Conservation (phyloP, 1,140 invertebrate species). For the Drosophila tristis region DNA sequence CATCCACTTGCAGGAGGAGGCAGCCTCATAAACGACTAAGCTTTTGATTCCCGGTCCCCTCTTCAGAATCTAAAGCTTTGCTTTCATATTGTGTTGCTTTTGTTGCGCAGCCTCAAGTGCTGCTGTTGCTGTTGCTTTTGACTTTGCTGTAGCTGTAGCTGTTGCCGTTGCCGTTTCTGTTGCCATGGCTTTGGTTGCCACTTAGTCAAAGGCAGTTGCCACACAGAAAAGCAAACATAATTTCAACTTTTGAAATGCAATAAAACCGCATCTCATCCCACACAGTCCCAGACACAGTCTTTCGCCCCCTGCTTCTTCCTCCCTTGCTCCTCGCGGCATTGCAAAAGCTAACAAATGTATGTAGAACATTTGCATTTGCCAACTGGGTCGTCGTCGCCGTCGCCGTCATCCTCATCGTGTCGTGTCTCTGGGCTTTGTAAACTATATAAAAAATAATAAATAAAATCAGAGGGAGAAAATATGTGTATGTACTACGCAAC, state of each 20-base stretch:
- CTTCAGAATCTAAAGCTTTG: too few relatives aligned
- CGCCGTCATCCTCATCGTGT: background rate
- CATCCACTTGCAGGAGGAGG: background rate
- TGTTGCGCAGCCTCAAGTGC: slow-evolving; percentile 9
- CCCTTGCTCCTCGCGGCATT: slow-evolving; percentile 2
- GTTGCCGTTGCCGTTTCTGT: slow-evolving; percentile 32
- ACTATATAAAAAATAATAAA: slow-evolving; percentile 35
- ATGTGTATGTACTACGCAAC: slow-evolving; percentile 17
- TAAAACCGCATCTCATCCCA: slow-evolving; percentile 56
- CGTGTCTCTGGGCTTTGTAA: slow-evolving; percentile 30
- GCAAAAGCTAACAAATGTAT: slow-evolving; percentile 35
- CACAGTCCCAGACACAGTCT: background rate
- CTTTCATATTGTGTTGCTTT: slow-evolving; percentile 15
- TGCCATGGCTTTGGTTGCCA: slow-evolving; percentile 48
- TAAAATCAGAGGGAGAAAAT: slow-evolving; percentile 17
- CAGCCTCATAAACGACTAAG: slow-evolving; percentile 10
- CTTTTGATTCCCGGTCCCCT: slow-evolving; percentile 8
- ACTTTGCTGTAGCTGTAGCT: slow-evolving; percentile 18
- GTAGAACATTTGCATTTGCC: slow-evolving; percentile 54
- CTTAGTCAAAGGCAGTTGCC: slow-evolving; percentile 58
- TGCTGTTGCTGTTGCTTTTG: slow-evolving; percentile 19
- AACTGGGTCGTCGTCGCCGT: slow-evolving; percentile 37
- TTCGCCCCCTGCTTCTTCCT: background rate
- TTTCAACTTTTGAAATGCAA: slow-evolving; percentile 69
- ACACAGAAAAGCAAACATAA: slow-evolving; percentile 70